A percentile compares a stretch with the other conserved stretches of the same genome.
Evolutionary conservation across 2,797 vertebrate species (phyloP).

Genomic region (Antrozous pallidus): DNA sequence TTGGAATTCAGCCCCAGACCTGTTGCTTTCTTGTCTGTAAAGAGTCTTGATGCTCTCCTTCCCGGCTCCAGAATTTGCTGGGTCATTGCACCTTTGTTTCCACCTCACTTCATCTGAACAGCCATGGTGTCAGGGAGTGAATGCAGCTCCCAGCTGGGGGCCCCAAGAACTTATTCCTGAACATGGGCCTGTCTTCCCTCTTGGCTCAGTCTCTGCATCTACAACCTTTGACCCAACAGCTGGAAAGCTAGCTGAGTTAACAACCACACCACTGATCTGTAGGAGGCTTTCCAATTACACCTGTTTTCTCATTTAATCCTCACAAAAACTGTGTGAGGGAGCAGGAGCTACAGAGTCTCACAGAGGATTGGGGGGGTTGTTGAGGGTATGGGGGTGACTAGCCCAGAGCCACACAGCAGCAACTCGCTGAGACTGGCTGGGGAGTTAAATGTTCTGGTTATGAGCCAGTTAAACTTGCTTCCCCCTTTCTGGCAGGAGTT

Average conservation of each 20-base stretch:
- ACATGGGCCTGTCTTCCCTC: not conserved
- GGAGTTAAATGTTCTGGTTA: not conserved
- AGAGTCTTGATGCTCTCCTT: not conserved
- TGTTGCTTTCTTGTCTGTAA: not conserved
- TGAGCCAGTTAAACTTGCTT: not conserved
- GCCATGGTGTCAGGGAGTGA: not conserved
- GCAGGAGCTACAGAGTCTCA: not conserved
- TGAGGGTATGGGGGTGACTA: too few relatives aligned
- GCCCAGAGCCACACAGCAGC: not conserved
- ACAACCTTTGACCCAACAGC: not conserved
- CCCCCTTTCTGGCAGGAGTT: not conserved
- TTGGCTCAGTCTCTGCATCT: not conserved
- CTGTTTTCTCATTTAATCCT: not conserved
- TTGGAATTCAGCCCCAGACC: not conserved
- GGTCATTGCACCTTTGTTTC: not conserved
- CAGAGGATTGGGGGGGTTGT: not conserved
- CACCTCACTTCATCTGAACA: not conserved
- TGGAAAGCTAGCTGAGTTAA: not conserved
- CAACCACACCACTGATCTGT: accelerated
- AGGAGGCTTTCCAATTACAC: not conserved
- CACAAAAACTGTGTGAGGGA: not conserved
- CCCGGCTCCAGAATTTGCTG: not conserved
- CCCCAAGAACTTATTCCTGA: not conserved
- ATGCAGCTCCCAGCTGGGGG: not conserved
- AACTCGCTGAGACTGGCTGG: not conserved